Evolutionary conservation across 2,113 vertebrate genomes (phyloP).

Genomic region (Engraulis encrasicolus): DNA sequence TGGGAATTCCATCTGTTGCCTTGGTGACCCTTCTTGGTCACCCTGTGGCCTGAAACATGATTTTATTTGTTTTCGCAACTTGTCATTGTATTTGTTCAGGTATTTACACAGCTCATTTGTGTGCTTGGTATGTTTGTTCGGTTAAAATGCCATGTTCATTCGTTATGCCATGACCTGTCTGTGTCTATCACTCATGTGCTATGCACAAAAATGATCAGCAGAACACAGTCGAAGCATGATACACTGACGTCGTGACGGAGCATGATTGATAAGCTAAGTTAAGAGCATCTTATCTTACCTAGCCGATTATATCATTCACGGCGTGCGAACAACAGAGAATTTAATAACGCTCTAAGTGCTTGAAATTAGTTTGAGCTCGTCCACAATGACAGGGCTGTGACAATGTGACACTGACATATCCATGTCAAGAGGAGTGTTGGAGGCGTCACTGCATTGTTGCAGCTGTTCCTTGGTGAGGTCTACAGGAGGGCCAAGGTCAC

Average conservation of each 20-base stretch:
- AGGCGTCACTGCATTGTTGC: background rate
- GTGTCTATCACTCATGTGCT: background rate
- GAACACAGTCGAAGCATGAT: background rate
- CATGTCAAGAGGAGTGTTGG: background rate
- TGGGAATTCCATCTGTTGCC: background rate
- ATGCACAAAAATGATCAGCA: background rate
- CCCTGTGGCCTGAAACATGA: background rate
- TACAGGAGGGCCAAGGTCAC: conserved; percentile 58
- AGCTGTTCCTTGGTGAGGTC: conserved; percentile 6
- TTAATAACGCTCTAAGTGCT: background rate
- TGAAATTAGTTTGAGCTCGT: background rate
- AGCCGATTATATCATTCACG: no score
- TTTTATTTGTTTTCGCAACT: no score
- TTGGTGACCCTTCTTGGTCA: background rate
- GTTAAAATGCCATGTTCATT: background rate
- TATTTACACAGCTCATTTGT: background rate
- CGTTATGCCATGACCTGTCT: background rate
- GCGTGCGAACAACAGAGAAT: no score
- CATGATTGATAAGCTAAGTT: background rate
- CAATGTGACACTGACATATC: no score
- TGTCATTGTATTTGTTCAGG: background rate
- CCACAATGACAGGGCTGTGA: background rate
- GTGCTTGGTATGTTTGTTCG: no score
- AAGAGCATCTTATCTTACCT: no score
- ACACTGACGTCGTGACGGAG: background rate